Conservation (phyloP, 2,888 invertebrate genomes). For the Gisinianus flammeolus region DNA sequence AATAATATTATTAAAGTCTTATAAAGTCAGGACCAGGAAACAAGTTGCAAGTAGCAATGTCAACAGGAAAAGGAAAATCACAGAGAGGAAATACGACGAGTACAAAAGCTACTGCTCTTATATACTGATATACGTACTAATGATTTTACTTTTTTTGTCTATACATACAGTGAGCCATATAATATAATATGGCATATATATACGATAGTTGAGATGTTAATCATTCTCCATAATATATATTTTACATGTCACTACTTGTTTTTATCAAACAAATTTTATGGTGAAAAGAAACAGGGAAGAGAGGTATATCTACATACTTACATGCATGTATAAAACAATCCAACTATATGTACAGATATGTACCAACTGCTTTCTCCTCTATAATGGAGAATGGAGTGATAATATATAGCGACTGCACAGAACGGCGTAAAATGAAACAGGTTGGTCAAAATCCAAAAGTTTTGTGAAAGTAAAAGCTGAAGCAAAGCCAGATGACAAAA, state of each 20-base stretch:
- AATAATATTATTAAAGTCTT: not conserved
- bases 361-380: not conserved
- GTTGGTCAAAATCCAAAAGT: too few species aligned
- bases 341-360: too few species aligned
- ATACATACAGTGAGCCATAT: not conserved
- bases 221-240: not conserved
- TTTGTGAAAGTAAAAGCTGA: too few species aligned
- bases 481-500: too few species aligned
- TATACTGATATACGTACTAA: not conserved
- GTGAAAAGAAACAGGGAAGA: not conserved
- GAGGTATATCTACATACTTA: not conserved
- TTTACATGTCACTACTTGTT: not conserved
- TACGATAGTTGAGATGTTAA: not conserved
- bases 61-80: slow-evolving; percentile 15
- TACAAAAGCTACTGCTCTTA: not conserved
- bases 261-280: not conserved
- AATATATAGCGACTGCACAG: too few species aligned
- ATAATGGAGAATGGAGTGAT: too few species aligned
- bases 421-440: too few species aligned
- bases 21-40: not conserved
- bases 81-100: not conserved
- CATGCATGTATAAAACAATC: too few species aligned
- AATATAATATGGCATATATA: not conserved
- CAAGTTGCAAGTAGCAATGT: not conserved
- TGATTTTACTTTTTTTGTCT: not conserved